Conservation (phyloP, 2,888 invertebrate genomes). For the Ophion costatus region DNA sequence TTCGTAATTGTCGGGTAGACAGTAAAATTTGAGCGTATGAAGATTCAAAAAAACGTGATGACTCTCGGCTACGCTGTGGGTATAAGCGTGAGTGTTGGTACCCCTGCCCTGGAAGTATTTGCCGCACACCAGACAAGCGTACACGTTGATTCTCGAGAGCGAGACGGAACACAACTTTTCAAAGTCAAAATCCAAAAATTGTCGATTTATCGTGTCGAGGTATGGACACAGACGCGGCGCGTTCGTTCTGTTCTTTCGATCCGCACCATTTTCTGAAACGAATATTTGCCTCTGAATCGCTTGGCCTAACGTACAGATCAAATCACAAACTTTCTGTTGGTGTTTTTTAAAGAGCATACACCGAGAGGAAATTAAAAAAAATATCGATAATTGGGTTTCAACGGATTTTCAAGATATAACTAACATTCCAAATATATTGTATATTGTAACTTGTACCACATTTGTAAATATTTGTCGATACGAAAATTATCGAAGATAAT, state of each 20-base stretch:
- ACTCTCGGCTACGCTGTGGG: slow-evolving; percentile 98
- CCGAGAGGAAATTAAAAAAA: too few species aligned
- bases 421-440: too few species aligned
- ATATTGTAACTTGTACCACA: too few species aligned
- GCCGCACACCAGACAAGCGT: slow-evolving; percentile 99
- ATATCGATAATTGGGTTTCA: too few species aligned
- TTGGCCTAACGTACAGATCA: neutral
- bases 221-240: slow-evolving; percentile 93
- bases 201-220: slow-evolving; percentile 98
- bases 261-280: slow-evolving; percentile 55
- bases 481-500: too few species aligned
- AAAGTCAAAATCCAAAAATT: slow-evolving; percentile 99
- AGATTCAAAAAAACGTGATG: slow-evolving; percentile 99
- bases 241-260: slow-evolving; percentile 50
- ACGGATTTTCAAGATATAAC: too few species aligned
- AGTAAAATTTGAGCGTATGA: slow-evolving; percentile 98
- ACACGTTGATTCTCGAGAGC: slow-evolving; percentile 98
- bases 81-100: slow-evolving; percentile 99
- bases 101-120: slow-evolving; percentile 99
- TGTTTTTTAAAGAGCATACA: too few species aligned
- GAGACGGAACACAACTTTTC: slow-evolving; percentile 99
- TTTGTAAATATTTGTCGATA: too few species aligned
- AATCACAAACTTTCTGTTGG: neutral
- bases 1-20: slow-evolving; percentile 99
- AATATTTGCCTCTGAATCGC: neutral